These are phyloP conservation scores for Hemibagrus guttatus DNA, from an alignment of 2,797 vertebrate genomes.

Conservation along the genomic window DNA sequence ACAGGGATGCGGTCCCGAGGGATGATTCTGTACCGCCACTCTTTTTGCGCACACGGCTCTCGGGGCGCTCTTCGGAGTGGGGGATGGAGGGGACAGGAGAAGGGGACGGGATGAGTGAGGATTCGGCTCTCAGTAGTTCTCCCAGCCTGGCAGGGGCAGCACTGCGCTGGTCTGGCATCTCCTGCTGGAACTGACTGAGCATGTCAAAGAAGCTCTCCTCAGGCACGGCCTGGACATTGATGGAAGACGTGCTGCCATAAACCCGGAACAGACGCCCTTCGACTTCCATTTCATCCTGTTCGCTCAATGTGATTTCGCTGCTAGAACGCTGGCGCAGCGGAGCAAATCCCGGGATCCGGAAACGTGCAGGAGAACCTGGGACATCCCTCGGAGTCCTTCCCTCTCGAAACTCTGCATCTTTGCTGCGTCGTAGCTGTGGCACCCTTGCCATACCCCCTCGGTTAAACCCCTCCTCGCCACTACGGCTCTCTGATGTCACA, in stretches of 20 bases:
- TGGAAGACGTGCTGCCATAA: conserved; percentile 95
- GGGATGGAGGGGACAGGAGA: conserved; percentile 60
- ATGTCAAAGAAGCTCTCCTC: conserved; percentile 93
- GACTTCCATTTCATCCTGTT: conserved; percentile 81
- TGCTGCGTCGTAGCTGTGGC: conserved; percentile 75
- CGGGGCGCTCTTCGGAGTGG: conserved; percentile 65
- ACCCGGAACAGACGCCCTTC: conserved; percentile 79
- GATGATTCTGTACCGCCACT: conserved; percentile 78
- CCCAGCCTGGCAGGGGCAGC: conserved; percentile 64
- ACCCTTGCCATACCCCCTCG: conserved; percentile 69
- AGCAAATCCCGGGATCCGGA: conserved; percentile 68
- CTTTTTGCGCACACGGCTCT: conserved; percentile 77
- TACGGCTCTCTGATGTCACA: conserved; percentile 55
- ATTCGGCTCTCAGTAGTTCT: conserved; percentile 71
- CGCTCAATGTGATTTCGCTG: conserved; percentile 91
- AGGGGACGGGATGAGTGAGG: conserved; percentile 59
- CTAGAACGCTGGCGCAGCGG: conserved; percentile 86
- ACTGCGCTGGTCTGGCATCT: conserved; percentile 75
- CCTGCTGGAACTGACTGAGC: conserved; percentile 85
- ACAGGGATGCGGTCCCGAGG: conserved; percentile 84
- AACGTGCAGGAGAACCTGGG: conserved; percentile 63
- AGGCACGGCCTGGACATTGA: conserved; percentile 86
- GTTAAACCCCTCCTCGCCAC: conserved; percentile 67
- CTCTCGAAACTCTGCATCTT: conserved; percentile 84
- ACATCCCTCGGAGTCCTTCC: conserved; percentile 65